phyloP scores from a whole-genome alignment of 1,140 invertebrate species.

The Drosophila funebris region DNA sequence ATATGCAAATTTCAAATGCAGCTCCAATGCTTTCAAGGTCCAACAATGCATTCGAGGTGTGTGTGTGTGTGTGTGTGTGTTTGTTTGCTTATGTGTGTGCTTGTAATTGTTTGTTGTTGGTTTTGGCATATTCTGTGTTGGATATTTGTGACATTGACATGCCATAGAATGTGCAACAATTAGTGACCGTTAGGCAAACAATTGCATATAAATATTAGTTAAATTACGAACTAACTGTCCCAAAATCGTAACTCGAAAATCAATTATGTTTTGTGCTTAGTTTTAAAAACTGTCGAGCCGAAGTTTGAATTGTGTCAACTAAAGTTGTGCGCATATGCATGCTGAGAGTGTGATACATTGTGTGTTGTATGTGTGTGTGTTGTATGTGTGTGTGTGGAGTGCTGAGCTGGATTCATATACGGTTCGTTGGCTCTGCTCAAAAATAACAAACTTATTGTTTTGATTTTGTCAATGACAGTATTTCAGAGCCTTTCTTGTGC shows the following conservation, averaged over 20 bases:
- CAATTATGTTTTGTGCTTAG: constrained; percentile 42
- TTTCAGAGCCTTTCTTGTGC: constrained; percentile 60
- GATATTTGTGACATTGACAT: constrained; percentile 26
- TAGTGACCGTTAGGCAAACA: constrained; percentile 54
- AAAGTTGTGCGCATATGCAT: constrained; percentile 15
- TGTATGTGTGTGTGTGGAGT: not conserved
- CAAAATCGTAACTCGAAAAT: constrained; percentile 37
- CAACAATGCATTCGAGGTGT: not conserved
- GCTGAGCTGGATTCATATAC: constrained; percentile 20
- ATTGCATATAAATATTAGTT: constrained; percentile 44
- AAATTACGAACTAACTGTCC: constrained; percentile 46
- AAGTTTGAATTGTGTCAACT: constrained; percentile 44
- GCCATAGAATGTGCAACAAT: constrained; percentile 44
- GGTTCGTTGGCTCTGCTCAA: constrained; percentile 68
- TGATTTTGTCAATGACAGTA: constrained; percentile 78
- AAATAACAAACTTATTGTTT: constrained; percentile 81
- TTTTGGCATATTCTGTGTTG: constrained; percentile 21
- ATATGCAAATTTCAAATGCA: constrained; percentile 57
- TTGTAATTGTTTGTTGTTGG: constrained; percentile 21
- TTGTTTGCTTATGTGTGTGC: not conserved
- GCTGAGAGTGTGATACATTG: constrained; percentile 4
- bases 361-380: too few relatives aligned
- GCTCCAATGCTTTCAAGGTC: constrained; percentile 22
- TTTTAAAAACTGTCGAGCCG: constrained; percentile 14
- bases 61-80: not conserved